phyloP scores from a whole-genome alignment of 2,113 vertebrate genomes.

The Pimephales promelas region DNA sequence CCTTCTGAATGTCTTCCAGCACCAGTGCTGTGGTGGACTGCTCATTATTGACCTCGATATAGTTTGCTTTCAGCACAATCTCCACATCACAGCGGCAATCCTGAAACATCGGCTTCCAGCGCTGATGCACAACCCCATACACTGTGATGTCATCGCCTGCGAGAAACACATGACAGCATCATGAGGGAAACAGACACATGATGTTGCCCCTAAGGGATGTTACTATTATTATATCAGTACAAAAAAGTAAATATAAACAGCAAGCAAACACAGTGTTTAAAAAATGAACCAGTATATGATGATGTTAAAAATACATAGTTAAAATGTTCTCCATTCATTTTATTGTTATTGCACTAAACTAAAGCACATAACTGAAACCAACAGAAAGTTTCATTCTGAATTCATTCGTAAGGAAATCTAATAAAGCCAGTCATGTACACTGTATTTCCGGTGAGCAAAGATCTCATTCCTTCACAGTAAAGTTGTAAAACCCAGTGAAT shows the following conservation, averaged over 20 bases:
- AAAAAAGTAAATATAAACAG: neutral
- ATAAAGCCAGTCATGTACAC: neutral
- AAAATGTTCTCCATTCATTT: too few relatives aligned
- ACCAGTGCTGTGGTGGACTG: conserved; percentile 77
- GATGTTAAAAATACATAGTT: neutral
- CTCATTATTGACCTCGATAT: conserved; percentile 91
- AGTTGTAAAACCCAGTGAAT: neutral
- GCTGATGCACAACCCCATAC: conserved; percentile 90
- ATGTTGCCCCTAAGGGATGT: neutral
- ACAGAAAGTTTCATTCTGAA: neutral
- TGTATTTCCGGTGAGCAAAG: neutral
- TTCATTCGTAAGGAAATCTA: neutral
- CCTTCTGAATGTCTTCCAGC: conserved; percentile 85
- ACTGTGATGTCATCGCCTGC: conserved; percentile 93
- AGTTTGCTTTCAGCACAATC: conserved; percentile 92
- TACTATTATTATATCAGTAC: neutral
- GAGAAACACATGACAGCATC: neutral
- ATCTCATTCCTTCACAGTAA: neutral
- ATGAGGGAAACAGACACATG: neutral
- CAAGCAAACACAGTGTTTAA: neutral
- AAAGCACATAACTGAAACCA: neutral
- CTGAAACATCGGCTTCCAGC: conserved; percentile 88
- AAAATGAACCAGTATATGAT: neutral
- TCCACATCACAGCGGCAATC: conserved; percentile 86
- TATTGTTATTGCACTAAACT: neutral